These are phyloP conservation scores for Drosophila rellima DNA, from an alignment of 2,888 invertebrate species.

Conservation along the genomic window DNA sequence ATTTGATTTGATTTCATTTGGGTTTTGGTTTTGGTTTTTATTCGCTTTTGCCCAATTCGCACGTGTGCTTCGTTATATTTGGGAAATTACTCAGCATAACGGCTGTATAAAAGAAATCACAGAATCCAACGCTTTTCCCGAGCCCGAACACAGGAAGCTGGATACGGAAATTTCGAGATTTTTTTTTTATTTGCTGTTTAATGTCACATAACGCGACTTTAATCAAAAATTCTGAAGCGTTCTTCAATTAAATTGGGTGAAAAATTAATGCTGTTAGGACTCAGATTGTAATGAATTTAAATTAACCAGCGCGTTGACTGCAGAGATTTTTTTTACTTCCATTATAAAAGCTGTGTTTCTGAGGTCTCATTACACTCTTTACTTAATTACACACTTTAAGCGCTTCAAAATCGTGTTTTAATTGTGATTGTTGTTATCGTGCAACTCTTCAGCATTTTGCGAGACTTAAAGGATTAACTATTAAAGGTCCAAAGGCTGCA, in stretches of 20 bases:
- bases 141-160: background rate
- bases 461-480: background rate
- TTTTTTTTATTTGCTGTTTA: slow-evolving; percentile 53
- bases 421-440: slow-evolving; percentile 36
- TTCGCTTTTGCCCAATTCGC: slow-evolving; percentile 43
- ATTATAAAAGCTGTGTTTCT: slow-evolving; percentile 20
- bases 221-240: slow-evolving; percentile 54
- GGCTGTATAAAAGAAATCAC: slow-evolving; percentile 47
- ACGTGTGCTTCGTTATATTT: slow-evolving; percentile 59
- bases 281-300: slow-evolving; percentile 48
- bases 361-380: slow-evolving; percentile 6
- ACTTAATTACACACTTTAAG: slow-evolving; percentile 62
- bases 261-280: slow-evolving; percentile 61
- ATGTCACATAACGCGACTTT: slow-evolving; percentile 32
- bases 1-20: slow-evolving; percentile 56
- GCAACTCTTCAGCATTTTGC: background rate
- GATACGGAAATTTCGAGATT: slow-evolving; percentile 39
- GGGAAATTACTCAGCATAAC: slow-evolving; percentile 40
- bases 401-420: slow-evolving; percentile 49
- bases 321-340: slow-evolving; percentile 52
- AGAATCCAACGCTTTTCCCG: slow-evolving; percentile 10
- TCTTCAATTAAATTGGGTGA: slow-evolving; percentile 75
- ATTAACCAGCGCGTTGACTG: slow-evolving; percentile 33
- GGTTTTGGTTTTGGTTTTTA: slow-evolving; percentile 41
- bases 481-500: background rate